Evolutionary conservation across 2,113 vertebrate species (phyloP).

Genomic region (Lontra canadensis): DNA sequence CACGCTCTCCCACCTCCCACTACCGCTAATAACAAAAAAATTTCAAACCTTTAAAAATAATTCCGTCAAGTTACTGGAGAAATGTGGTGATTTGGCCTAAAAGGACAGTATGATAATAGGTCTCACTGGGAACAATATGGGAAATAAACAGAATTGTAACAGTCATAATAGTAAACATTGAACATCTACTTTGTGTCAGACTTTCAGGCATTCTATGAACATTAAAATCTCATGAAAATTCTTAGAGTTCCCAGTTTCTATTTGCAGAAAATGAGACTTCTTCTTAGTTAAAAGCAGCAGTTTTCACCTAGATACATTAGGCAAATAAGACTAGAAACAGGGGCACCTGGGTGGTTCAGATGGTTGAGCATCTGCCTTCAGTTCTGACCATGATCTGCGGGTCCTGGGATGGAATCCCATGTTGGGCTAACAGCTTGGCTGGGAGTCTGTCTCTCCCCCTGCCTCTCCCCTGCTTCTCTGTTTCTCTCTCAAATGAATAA

Average conservation of each 20-base stretch:
- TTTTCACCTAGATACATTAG: not conserved
- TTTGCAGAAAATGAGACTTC: not conserved
- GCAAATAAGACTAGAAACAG: not conserved
- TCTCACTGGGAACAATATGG: not conserved
- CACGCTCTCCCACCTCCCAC: fast-evolving
- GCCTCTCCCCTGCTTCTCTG: too few species aligned
- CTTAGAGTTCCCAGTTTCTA: not conserved
- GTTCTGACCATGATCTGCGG: too few species aligned
- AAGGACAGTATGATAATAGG: not conserved
- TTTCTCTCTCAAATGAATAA: too few species aligned
- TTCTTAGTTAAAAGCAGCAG: not conserved
- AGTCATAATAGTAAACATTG: not conserved
- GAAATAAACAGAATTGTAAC: not conserved
- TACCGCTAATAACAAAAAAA: not conserved
- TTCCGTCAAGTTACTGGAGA: not conserved
- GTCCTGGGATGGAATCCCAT: too few species aligned
- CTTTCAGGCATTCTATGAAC: not conserved
- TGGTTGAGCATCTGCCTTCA: too few species aligned
- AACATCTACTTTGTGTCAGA: not conserved
- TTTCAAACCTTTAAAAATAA: not conserved
- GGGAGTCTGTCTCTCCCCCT: too few species aligned
- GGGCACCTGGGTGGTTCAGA: too few species aligned
- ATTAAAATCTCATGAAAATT: not conserved
- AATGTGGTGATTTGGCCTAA: not conserved
- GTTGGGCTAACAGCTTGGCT: too few species aligned